phyloP scores from a whole-genome alignment of 1,140 invertebrate genomes.

The Aphelinus atriplicis region DNA sequence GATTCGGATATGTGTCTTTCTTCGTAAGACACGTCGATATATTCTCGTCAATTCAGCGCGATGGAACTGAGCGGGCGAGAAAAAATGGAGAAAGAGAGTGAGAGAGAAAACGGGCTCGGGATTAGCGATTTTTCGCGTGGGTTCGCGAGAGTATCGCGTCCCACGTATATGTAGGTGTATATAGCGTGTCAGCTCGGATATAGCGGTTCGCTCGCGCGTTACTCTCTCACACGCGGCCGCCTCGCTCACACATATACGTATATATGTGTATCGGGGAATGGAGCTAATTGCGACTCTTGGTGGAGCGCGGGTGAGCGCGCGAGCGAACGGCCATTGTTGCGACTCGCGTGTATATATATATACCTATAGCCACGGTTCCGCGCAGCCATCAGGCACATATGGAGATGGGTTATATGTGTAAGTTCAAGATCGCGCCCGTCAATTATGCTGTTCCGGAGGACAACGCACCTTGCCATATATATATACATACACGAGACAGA shows the following conservation, averaged over 20 bases:
- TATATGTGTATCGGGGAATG: slow-evolving; percentile 20
- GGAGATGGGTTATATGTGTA: slow-evolving; percentile 4
- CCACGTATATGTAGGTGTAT: not conserved
- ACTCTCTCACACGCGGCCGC: not conserved
- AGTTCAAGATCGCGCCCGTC: slow-evolving; percentile 35
- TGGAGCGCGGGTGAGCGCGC: not conserved
- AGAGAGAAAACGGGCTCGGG: not conserved
- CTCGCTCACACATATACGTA: slow-evolving; percentile 21
- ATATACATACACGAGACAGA: not conserved
- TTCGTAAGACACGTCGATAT: too few relatives aligned
- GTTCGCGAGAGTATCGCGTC: not conserved
- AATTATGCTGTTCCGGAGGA: slow-evolving; percentile 32
- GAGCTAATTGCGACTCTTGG: slow-evolving; percentile 24
- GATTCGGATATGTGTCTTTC: too few relatives aligned
- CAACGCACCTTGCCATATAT: slow-evolving; percentile 16
- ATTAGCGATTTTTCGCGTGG: slow-evolving; percentile 20
- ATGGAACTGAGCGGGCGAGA: not conserved
- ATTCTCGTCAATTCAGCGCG: too few relatives aligned
- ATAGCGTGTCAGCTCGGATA: too few relatives aligned
- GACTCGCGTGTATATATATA: too few relatives aligned
- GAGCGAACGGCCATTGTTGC: not conserved
- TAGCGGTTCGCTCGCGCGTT: not conserved
- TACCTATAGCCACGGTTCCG: too few relatives aligned
- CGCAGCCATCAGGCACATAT: not conserved
- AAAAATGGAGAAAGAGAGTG: not conserved